Percentiles rank a stretch among this genome's conserved stretches.
phyloP scores from a whole-genome alignment of 2,797 vertebrate genomes.

The Cheirogaleus major region DNA sequence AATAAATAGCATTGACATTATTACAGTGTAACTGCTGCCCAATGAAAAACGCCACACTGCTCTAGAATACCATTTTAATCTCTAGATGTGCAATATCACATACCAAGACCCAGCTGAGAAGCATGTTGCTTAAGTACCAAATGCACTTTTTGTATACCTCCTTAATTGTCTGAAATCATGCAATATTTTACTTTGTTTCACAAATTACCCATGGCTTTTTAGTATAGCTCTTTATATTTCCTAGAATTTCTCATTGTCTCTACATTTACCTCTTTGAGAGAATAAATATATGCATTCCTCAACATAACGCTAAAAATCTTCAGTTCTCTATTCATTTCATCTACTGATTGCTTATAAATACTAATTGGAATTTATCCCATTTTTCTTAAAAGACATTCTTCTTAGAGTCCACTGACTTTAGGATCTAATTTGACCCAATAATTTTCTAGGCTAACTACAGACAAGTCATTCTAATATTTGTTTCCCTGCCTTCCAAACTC shows the following conservation, averaged over 20 bases:
- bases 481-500: neutral
- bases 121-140: neutral
- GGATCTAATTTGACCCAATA: neutral
- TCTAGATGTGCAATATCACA: neutral
- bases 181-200: neutral
- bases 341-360: neutral
- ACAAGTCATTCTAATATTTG: neutral
- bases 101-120: neutral
- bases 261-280: neutral
- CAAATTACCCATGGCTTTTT: neutral
- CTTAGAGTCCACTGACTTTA: neutral
- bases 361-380: neutral
- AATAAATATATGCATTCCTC: neutral
- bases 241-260: neutral
- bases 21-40: neutral
- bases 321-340: neutral
- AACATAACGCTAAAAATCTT: neutral
- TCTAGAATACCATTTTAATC: neutral
- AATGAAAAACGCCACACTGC: neutral
- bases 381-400: neutral
- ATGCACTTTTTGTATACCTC: neutral
- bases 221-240: neutral
- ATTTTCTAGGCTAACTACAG: neutral
- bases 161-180: neutral
- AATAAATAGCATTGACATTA: neutral